A percentile compares a stretch with the other conserved stretches of the same genome.
These are phyloP conservation scores for Napeogenes sylphis DNA, from an alignment of 2,888 invertebrate species.

Conservation along the genomic window DNA sequence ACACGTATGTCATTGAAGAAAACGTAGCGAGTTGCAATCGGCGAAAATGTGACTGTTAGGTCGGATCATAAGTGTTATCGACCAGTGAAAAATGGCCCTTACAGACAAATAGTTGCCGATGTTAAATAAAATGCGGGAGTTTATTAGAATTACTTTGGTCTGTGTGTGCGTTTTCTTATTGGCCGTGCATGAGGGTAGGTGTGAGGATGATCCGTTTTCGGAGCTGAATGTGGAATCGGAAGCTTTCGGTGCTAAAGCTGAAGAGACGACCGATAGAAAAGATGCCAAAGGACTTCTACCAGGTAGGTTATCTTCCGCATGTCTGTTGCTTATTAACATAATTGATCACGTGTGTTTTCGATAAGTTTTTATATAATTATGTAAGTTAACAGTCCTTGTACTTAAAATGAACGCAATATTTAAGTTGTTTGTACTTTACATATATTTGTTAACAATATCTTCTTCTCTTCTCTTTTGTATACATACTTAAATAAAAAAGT, in stretches of 20 bases:
- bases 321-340: background rate
- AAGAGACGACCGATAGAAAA: constrained; percentile 49
- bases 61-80: constrained; percentile 41
- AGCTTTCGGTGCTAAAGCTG: constrained; percentile 39
- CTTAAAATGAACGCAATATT: too few relatives aligned
- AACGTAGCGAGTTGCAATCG: constrained; percentile 44
- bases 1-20: constrained; percentile 49
- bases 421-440: too few relatives aligned
- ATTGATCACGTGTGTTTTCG: background rate
- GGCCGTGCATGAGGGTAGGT: constrained; percentile 47
- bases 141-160: constrained; percentile 62
- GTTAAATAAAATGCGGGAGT: constrained; percentile 66
- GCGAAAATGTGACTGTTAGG: constrained; percentile 72
- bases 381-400: too few relatives aligned
- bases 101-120: constrained; percentile 43
- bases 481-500: too few relatives aligned
- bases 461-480: too few relatives aligned
- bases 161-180: constrained; percentile 61
- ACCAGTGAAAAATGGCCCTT: constrained; percentile 56
- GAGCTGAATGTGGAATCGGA: constrained; percentile 39
- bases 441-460: too few relatives aligned
- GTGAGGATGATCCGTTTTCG: constrained; percentile 45
- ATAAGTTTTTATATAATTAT: too few relatives aligned
- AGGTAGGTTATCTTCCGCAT: constrained; percentile 43
- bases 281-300: constrained; percentile 52